A percentile compares a stretch with the other conserved stretches of the same genome.
Conservation (phyloP, 2,797 vertebrate species). For the Podarcis lilfordi region DNA sequence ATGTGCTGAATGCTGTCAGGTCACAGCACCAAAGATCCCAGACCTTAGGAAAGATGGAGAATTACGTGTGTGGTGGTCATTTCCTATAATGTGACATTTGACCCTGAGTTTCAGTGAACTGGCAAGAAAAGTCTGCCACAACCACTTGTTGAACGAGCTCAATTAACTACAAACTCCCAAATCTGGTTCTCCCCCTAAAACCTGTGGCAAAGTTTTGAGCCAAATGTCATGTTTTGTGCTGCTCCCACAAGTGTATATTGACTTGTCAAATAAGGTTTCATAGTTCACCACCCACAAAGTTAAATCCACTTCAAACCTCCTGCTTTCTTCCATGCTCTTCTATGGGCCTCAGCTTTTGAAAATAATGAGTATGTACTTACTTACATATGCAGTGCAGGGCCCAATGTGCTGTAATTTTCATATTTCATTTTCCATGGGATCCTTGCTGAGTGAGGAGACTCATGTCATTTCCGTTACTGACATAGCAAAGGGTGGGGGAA, state of each 20-base stretch:
- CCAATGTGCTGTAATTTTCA: background rate
- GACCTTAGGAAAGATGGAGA: no score
- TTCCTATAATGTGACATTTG: background rate
- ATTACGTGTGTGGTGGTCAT: background rate
- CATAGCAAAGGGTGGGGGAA: background rate
- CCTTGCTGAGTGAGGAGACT: no score
- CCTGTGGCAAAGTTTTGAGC: no score
- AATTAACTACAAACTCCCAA: no score
- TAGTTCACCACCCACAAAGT: background rate
- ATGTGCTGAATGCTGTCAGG: background rate
- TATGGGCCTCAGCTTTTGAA: background rate
- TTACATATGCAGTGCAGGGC: background rate
- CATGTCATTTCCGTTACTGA: accelerated
- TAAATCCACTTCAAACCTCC: no score
- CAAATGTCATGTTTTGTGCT: no score
- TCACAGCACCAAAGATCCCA: background rate
- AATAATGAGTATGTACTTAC: no score
- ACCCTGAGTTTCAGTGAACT: background rate
- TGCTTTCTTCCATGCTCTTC: background rate
- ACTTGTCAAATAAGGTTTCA: no score
- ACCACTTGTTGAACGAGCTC: no score
- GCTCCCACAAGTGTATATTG: no score
- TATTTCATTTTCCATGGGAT: background rate
- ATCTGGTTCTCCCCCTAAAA: no score
- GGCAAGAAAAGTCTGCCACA: background rate